Base-by-base conservation (phyloP, 2,797 vertebrate genomes). In the Falco naumanni region DNA sequence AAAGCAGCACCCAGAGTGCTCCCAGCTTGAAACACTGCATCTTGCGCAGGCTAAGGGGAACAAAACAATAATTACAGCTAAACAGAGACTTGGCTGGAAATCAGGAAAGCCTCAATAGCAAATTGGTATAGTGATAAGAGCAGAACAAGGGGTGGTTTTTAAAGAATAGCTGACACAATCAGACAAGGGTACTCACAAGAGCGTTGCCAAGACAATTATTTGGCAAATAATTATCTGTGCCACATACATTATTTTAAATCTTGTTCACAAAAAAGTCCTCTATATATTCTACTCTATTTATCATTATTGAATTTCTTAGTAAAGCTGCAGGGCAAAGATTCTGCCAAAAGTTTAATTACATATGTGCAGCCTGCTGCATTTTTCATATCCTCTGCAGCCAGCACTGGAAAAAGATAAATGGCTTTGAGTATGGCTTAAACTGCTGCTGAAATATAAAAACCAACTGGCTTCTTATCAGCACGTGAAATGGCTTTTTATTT, bases 341-440 rank as follows among this genome's bases (percentile, higher is more conserved):
- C 82, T 96, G 94, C 95, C 91, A 94, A 87, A 94, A 96, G 95
- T 97, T 97, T 98, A 97, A 97, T 97, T 97, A 97, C 82, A 68
- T 79, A 41, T 21, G 85, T 87, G 94, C 70, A 84, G 87, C 91
- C 63, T 63, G 71, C 86, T 94, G 72, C 87, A 94, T 96, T 97
- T 95, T 95, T 96, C 94, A 95, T 41, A 88, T 93, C 83, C 93
- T 95, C 28, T 6, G 83, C 87, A 96, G 95, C 94, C 96, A 90
- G 48, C n/a, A 0, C 87, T 84, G 83, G 43, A 39, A 82, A 61
- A 92, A 96, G 89, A 92, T 94, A 94, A 79, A 93, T 68, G 63
- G 94, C 84, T 97, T 79, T 77, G n/a, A 77, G 64, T 51, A 11
- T 0, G 50, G 93, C 81, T 94, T 78, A 75, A 91, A 76, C 54